Evolutionary conservation across 2,888 invertebrate genomes (phyloP), one percentile per base, ranked within the genome.

Genomic region (Rhamphomyia laevipes): DNA sequence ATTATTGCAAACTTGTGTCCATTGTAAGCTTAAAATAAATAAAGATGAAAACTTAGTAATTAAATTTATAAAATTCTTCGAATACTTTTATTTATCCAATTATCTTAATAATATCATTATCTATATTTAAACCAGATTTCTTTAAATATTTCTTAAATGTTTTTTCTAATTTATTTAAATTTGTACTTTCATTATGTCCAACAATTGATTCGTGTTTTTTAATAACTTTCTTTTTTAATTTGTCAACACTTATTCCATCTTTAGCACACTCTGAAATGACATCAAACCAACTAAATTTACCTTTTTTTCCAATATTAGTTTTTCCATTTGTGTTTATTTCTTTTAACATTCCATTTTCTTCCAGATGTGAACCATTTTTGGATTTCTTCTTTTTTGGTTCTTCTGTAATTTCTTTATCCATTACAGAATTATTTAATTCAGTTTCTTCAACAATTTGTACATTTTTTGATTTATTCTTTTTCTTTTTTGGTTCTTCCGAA

Each of bases 161-260:
- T 56, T 80, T 79, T 45, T 76, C 70, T 58, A 82, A 77, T 61
- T 84, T 81, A 54, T 80, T 81, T 51, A 76, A 71, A 6, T 68
- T 63, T 49, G 63, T 63, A 61, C 63, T 5, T 43, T 62, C 0
- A 76, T 68, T 46, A 76, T 76, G 42, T 67, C 54, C 33, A 62
- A 60, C 2, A 74, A 62, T 11, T 62, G 43, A 53, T 64, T 63
- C 38, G 53, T 53, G 57, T 57, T 79, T 81, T 43, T 77, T 75
- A 2, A 84, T 62, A 9, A 88, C 80, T 70, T 86, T 89, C 63
- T 85, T 86, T 58, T 81, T 80, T 16, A 91, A 68, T 59, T 85
- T 84, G 60, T 84, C 84, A 49, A 84, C 63, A 1, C 81, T 75
- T 41, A 89, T 72, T 59, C 82, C 81, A 55, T 81, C 78, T 6